phyloP scores from a whole-genome alignment of 1,140 invertebrate genomes.

The Drosophila bocki region DNA sequence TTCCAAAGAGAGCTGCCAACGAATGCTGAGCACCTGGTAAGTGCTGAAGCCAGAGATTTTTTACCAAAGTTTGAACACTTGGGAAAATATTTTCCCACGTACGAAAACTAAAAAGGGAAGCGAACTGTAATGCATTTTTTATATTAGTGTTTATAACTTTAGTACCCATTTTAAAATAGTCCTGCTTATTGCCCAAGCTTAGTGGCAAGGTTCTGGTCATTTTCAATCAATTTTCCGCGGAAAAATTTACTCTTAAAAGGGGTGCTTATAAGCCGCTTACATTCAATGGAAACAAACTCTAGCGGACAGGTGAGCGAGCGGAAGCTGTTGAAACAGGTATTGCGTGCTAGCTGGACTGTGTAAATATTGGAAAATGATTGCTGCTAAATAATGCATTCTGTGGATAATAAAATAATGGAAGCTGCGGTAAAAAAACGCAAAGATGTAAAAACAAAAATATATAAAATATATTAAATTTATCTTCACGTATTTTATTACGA shows the following conservation, averaged over 20 bases:
- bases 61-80: constrained; percentile 1
- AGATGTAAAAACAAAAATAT: neutral
- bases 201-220: constrained; percentile 33
- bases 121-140: no score
- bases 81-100: neutral
- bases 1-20: constrained; percentile 19
- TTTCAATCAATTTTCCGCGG: constrained; percentile 47
- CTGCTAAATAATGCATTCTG: constrained; percentile 16
- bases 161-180: constrained; percentile 29
- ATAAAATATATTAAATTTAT: neutral
- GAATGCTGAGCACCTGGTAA: constrained; percentile 60
- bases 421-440: neutral
- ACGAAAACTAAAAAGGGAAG: neutral
- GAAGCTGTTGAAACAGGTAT: constrained; percentile 13
- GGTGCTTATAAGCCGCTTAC: constrained; percentile 58
- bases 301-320: constrained; percentile 3
- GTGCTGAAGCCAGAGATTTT: constrained; percentile 22
- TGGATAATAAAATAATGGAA: neutral
- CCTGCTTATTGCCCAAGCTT: constrained; percentile 19
- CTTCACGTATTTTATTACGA: neutral
- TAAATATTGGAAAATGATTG: constrained; percentile 12
- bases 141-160: no score
- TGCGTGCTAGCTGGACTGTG: neutral
- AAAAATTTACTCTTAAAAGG: constrained; percentile 57
- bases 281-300: constrained; percentile 5